Evolutionary conservation across 1,140 invertebrate species (phyloP), one percentile per base, ranked within the genome.

Genomic region (Drosophila sp.): DNA sequence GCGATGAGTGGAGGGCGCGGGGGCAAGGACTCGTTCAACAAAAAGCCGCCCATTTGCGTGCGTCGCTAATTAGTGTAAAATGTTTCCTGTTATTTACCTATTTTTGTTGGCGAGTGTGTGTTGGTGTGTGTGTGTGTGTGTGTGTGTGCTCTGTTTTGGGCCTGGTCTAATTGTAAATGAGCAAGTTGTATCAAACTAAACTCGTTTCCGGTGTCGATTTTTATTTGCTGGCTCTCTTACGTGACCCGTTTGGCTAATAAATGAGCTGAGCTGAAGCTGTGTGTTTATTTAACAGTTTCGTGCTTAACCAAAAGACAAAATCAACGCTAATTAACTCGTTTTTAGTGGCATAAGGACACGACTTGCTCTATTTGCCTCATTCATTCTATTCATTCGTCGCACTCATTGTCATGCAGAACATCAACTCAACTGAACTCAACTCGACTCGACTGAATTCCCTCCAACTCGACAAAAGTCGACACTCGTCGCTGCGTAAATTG

Each of bases 51-150:
- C 80, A 89, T 87, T 90, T 90, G 85, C 80, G 77, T 90, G 85
- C 80, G 80, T 80, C 85, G 84, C 84, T 89, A 89, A 89, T 89
- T 89, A 89, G 84, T 89, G 84, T 89, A 89, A 89, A 89, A 89
- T 90, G 84, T 89, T 89, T 89, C 84, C 84, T 90, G 85, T 89
- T 89, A 89, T 89, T 89, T 89, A 89, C 84, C 85, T 89, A 84
- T 89, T 89, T 89, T 64, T 80, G 83, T 50, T 50, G 25, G 17
- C 35, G 10, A n/a, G 2, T 38, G 10, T 47, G 11, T 41, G 4
- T 41, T n/a, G 17, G 40, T 17, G 40, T 41, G 41, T 47, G 17
- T 47, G 17, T 47, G 44, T 50, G 44, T 50, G 44, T 50, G 1
- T 25, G 23, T 10, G 44, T 50, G 41, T 44, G 23, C 7, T 50